These are phyloP conservation scores for Calycopis cecrops DNA, from an alignment of 1,140 invertebrate genomes.

Conservation along the genomic window DNA sequence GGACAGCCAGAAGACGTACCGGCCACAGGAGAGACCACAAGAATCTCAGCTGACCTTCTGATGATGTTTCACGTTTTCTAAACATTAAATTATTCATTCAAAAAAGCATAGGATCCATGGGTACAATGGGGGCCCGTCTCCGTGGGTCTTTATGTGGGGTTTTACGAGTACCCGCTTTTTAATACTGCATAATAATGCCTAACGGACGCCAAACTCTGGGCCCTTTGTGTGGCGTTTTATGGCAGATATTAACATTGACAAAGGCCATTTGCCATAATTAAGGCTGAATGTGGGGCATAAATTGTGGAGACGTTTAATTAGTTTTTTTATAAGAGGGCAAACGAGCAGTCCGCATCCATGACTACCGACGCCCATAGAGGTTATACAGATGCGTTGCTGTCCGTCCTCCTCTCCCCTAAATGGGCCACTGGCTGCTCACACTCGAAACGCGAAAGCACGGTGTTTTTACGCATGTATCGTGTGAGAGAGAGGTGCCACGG, in stretches of 20 bases:
- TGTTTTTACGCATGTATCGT: no score
- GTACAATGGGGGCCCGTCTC: background rate
- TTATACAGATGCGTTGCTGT: no score
- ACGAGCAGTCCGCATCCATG: no score
- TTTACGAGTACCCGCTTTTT: slow-evolving; percentile 13
- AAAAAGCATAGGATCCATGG: slow-evolving; percentile 8
- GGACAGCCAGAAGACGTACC: no score
- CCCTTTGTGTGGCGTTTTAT: slow-evolving; percentile 7
- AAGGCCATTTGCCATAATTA: slow-evolving; percentile 13
- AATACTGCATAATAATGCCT: slow-evolving; percentile 5
- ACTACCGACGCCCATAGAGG: no score
- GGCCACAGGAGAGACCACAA: no score
- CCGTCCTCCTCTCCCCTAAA: no score
- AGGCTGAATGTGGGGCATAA: slow-evolving; percentile 1
- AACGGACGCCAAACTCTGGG: slow-evolving; percentile 5
- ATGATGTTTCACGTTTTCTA: background rate
- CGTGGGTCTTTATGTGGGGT: slow-evolving; percentile 5
- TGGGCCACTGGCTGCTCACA: no score
- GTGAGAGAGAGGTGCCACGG: no score
- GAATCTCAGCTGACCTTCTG: no score
- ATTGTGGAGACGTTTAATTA: slow-evolving; percentile 2
- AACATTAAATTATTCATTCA: background rate
- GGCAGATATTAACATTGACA: slow-evolving; percentile 11
- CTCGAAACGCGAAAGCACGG: no score
- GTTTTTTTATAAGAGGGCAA: no score